These are phyloP conservation scores for Aphis gossypii DNA, from an alignment of 1,140 invertebrate species.

Conservation along the genomic window DNA sequence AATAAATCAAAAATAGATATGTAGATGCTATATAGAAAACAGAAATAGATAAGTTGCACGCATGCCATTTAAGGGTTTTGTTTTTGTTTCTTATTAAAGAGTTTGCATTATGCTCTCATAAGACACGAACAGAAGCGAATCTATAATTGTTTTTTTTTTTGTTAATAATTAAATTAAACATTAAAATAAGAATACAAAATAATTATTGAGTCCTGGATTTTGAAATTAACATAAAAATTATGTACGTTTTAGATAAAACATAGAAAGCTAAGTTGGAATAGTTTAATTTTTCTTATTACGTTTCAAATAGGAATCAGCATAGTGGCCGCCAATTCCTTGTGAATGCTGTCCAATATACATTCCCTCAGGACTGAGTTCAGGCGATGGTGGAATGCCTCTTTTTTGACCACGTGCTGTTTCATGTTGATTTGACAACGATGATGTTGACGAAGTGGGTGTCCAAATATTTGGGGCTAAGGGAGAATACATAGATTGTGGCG, in stretches of 20 bases:
- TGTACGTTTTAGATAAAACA: conserved; percentile 1
- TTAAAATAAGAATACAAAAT: conserved; percentile 2
- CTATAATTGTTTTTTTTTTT: not conserved
- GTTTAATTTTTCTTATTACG: conserved; percentile 65
- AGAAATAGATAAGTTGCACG: conserved; percentile 48
- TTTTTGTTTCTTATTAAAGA: not conserved
- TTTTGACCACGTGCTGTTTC: conserved; percentile 66
- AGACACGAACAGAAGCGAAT: not conserved
- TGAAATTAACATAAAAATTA: not conserved
- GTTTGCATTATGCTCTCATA: not conserved
- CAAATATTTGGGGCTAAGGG: conserved; percentile 59
- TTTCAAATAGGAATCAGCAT: conserved; percentile 68
- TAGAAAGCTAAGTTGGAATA: not conserved
- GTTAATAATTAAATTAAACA: not conserved
- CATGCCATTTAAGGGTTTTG: not conserved
- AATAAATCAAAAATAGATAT: conserved; percentile 20
- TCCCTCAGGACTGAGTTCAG: conserved; percentile 68
- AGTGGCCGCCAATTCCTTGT: conserved; percentile 69
- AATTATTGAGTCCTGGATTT: conserved; percentile 24
- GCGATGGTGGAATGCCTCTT: conserved; percentile 67
- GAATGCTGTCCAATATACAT: conserved; percentile 69
- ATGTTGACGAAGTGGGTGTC: conserved; percentile 53
- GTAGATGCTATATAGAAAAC: not conserved
- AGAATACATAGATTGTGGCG: conserved; percentile 59
- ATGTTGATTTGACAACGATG: conserved; percentile 55